These are phyloP conservation scores for Tribolium madens DNA, from an alignment of 1,140 invertebrate species.

Conservation along the genomic window DNA sequence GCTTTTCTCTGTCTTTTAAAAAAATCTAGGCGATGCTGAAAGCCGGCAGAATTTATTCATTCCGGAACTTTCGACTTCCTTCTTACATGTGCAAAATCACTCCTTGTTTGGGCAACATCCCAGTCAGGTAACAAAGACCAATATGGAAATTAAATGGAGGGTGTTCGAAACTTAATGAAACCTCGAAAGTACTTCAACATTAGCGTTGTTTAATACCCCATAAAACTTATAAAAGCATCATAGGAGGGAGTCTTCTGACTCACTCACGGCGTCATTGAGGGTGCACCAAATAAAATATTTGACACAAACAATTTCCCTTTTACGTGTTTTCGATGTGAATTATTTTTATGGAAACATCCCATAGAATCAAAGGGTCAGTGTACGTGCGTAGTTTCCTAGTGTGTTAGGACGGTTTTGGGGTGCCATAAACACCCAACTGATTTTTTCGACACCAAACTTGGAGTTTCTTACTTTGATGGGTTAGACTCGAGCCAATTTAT, in stretches of 20 bases:
- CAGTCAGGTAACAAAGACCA: neutral
- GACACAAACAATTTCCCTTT: neutral
- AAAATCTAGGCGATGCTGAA: neutral
- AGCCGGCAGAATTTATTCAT: neutral
- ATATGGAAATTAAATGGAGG: constrained; percentile 6
- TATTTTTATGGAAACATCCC: neutral
- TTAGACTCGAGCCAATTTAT: neutral
- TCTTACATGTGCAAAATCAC: neutral
- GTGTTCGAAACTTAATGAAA: constrained; percentile 16
- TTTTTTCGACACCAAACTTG: neutral
- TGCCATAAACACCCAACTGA: constrained; percentile 3
- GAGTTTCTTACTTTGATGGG: neutral
- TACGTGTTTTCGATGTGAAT: neutral
- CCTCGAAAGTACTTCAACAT: constrained; percentile 12
- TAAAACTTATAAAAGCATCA: constrained; percentile 21
- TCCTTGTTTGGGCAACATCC: neutral
- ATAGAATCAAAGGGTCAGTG: constrained; percentile 7
- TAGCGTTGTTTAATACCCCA: constrained; percentile 14
- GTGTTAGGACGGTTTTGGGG: neutral
- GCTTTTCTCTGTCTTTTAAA: neutral
- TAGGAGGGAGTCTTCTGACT: constrained; percentile 12
- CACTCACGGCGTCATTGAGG: constrained; percentile 7
- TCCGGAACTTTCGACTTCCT: neutral
- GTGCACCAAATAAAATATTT: neutral
- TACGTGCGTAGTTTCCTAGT: neutral